Base-by-base conservation (phyloP, 2,888 invertebrate species). In the Meganola albula region DNA sequence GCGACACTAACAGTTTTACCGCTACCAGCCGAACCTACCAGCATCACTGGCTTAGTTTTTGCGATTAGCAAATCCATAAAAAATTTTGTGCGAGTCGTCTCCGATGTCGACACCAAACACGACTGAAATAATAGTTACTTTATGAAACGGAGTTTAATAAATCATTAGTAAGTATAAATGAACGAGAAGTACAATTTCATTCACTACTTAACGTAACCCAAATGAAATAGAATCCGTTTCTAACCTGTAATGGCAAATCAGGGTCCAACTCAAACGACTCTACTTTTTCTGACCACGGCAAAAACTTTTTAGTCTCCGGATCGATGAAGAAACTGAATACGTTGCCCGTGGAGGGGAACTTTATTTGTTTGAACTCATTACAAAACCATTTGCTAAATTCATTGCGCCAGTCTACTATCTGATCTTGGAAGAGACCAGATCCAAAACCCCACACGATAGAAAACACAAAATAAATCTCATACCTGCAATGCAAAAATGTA, bases 301-400 rank as follows among this genome's bases (percentile, higher is more conserved):
- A 60, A 61, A 97, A 94, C 56, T 92, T 92, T 73, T 96, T 96
- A 0, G 92, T 91, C 54, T 95, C 94, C 1, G 89, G 85, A 58
- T 98, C 97, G 36, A 98, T 95, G 71, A 90, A 97, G 74, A 92
- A 98, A 58, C 93, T 93, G 69, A 98, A 98, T 1, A 98, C 91
- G 28, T 91, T 95, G 2, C 94, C 95, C 1, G 89, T 88, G 0
- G 89, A 63, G 0, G 98, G 97, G 74, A 97, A 97, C 74, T 94
- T 95, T 12, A 98, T 90, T 0, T 93, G 88, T 75, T 96, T 97
- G 72, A 97, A 98, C 77, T 98, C 98, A 47, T 92, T 93, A 10
- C 90, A 87, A 89, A 96, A 98, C 97, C 97, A 98, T 73, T 96
- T 97, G 63, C 93, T 95, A 71, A 98, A 98, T 65, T 98, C 98